Evolutionary conservation across 1,140 invertebrate genomes (phyloP).

Genomic region (Caerostris darwini): DNA sequence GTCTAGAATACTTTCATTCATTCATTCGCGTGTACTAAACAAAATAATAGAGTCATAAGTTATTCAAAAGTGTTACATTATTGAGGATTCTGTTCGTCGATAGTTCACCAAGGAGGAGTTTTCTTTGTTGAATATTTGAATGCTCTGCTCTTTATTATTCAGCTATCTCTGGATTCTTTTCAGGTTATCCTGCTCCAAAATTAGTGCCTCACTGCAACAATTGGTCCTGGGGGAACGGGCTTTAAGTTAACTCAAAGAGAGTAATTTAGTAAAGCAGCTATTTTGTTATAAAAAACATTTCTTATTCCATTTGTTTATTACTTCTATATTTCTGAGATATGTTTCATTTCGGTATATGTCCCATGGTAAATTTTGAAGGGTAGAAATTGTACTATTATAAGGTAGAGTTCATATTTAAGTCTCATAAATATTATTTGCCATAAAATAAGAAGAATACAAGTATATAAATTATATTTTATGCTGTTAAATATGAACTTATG

Average conservation of each 20-base stretch:
- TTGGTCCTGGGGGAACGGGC: background rate
- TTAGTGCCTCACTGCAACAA: background rate
- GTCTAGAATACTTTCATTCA: background rate
- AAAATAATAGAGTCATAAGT: background rate
- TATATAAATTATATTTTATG: too few relatives aligned
- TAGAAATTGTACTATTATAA: too few relatives aligned
- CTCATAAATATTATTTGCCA: too few relatives aligned
- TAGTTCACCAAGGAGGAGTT: background rate
- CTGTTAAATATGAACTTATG: too few relatives aligned
- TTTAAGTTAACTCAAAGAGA: background rate
- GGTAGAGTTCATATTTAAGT: too few relatives aligned
- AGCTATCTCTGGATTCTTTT: background rate
- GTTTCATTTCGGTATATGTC: too few relatives aligned
- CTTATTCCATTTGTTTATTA: too few relatives aligned
- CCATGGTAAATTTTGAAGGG: too few relatives aligned
- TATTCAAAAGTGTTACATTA: background rate
- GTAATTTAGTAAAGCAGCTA: background rate
- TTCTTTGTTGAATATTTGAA: background rate
- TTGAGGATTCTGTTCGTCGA: background rate
- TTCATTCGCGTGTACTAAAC: background rate
- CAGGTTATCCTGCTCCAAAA: background rate
- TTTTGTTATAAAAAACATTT: background rate
- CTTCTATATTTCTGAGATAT: too few relatives aligned
- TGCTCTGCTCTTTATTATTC: background rate
- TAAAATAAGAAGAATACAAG: too few relatives aligned